Percentiles rank a stretch among this genome's conserved stretches.
Conservation (phyloP, 2,113 vertebrate genomes). For the Ranitomeya imitator region DNA sequence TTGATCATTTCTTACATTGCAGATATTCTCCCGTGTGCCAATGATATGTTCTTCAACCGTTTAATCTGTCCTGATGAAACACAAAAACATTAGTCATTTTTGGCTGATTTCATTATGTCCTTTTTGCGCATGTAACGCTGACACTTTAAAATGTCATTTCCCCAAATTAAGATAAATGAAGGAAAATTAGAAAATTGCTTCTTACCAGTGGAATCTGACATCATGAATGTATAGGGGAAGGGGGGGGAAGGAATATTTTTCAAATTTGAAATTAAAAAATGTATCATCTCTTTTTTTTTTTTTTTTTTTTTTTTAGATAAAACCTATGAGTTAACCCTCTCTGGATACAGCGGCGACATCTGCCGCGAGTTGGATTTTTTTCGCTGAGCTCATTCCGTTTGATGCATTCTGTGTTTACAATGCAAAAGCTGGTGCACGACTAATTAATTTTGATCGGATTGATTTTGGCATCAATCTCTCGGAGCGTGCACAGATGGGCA, state of each 20-base stretch:
- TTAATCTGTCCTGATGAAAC: conserved; percentile 21
- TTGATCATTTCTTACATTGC: not conserved
- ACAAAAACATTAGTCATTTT: conserved; percentile 43
- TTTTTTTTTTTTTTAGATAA: not conserved
- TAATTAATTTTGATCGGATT: conserved; percentile 50
- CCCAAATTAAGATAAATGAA: conserved; percentile 43
- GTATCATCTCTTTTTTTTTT: not conserved
- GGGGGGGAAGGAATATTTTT: not conserved
- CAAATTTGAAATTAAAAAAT: not conserved
- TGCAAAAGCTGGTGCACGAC: conserved; percentile 40
- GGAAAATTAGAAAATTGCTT: conserved; percentile 6
- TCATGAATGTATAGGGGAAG: not conserved
- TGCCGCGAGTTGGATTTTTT: not conserved
- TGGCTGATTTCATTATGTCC: conserved; percentile 19
- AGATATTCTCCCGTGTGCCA: not conserved
- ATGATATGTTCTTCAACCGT: not conserved
- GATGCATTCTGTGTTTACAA: conserved; percentile 30
- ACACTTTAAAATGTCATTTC: conserved; percentile 35
- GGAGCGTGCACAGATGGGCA: conserved; percentile 40
- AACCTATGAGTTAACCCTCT: not conserved
- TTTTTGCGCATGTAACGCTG: conserved; percentile 12
- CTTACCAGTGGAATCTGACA: not conserved
- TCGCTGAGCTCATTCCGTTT: not conserved
- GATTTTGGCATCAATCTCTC: conserved; percentile 42
- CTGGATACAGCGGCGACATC: not conserved